Base-by-base conservation (phyloP, 2,888 invertebrate species). In the Diplazon laetatorius region DNA sequence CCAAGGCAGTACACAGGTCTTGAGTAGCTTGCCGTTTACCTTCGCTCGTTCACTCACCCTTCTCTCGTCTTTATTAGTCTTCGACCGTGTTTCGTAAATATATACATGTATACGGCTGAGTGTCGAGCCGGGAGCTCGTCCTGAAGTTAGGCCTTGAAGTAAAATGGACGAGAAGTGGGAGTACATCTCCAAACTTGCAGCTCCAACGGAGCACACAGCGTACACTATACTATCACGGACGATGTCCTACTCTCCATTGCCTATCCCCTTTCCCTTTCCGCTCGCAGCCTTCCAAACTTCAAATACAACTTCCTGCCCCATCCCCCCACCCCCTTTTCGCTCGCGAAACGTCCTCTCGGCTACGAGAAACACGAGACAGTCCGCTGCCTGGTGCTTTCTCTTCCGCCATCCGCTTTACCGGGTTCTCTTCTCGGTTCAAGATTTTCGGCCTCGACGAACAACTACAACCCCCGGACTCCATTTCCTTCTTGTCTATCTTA, bases 61-160 rank as follows among this genome's bases (percentile, higher is more conserved):
- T 69, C 76, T 76, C 69, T 80, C 80, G 78, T 79, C 83, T 85
- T 85, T 86, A 85, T 86, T 85, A 84, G 83, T 84, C 82, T 84
- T 84, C 69, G 63, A 78, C n/a, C 76, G 39, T 80, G n/a, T n/a
- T n/a, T n/a, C n/a, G n/a, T n/a, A n/a, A n/a, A n/a, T n/a, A n/a
- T n/a, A n/a, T n/a, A n/a, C n/a, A n/a, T 68, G 16, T 63, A 46
- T 55, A 68, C 70, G 59, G 35, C 18, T 30, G 44, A 69, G 48
- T n/a, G 25, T 69, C 39, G 52, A 80, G 76, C 74, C 70, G 46
- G 59, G 70, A 63, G 71, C 68, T 77, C 62, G 63, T 77, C 72
- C 18, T 50, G 39, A 78, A 78, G 78, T 78, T 76, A 59, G 70
- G 70, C 37, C 70, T 70, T 78, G 22, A 25, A 10, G 63, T 59